Evolutionary conservation across 1,140 invertebrate species (phyloP).

Genomic region (Leptinotarsa undecemlineata): DNA sequence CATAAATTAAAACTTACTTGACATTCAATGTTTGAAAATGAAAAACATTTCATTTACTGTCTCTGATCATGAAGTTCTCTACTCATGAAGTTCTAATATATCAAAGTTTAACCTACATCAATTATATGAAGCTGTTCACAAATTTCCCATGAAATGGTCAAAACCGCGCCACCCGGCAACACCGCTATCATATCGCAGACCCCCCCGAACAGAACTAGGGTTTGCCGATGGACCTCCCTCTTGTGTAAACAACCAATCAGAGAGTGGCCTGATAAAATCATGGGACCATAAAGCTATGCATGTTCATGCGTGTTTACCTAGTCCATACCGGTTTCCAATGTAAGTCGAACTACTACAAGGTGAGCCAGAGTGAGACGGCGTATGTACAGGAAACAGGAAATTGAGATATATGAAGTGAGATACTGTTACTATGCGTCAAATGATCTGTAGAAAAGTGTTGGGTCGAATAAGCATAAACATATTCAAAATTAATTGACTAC

Average conservation of each 20-base stretch:
- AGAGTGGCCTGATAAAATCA: constrained; percentile 54
- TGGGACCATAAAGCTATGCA: constrained; percentile 55
- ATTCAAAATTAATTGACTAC: too few species aligned
- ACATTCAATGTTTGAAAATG: too few species aligned
- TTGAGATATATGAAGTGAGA: background rate
- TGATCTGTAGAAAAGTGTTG: too few species aligned
- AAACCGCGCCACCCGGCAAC: constrained; percentile 23
- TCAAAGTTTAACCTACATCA: too few species aligned
- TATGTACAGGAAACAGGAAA: background rate
- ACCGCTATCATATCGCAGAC: constrained; percentile 49
- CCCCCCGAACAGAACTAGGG: constrained; percentile 40
- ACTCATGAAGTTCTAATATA: too few species aligned
- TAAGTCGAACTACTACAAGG: constrained; percentile 26
- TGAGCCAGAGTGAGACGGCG: background rate
- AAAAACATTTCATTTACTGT: too few species aligned
- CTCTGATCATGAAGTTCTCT: too few species aligned
- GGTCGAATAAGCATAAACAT: too few species aligned
- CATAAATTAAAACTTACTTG: too few species aligned
- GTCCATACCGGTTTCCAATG: constrained; percentile 23
- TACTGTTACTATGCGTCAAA: too few species aligned
- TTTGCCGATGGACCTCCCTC: constrained; percentile 46
- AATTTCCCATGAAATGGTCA: constrained; percentile 21
- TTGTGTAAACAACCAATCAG: constrained; percentile 55
- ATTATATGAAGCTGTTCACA: background rate
- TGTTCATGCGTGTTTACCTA: constrained; percentile 49